Base-by-base conservation (phyloP, 2,797 vertebrate species). In the Numenius phaeopus region DNA sequence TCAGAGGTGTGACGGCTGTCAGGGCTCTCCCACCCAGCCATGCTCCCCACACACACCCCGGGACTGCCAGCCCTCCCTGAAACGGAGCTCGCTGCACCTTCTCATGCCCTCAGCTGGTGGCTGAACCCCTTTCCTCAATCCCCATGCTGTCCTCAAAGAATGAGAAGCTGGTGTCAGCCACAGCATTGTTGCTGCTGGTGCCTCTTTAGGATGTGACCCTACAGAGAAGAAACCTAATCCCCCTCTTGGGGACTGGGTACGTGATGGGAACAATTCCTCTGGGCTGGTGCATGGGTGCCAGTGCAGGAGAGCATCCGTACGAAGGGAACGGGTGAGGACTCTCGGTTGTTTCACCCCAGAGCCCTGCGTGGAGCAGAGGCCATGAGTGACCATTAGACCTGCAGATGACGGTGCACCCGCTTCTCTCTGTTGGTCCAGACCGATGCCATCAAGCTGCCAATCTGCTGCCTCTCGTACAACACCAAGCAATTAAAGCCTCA, bases 1-100 rank as follows among this genome's bases (percentile, higher is more conserved):
- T 58, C 32, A 54, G 87, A 58, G 82, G 34, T 39, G 61, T 93
- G 85, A 70, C 29, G 32, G 91, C 86, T 93, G 67, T 55, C 83
- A 92, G 32, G 57, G 87, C 61, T 91, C 54, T 80, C 58, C 83
- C 70, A 58, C 72, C 54, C 2, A 1, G 49, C 82, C 3, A 1
- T 62, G 79, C 57, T 61, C 37, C 67, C 42, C 58, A 37, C 47
- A 42, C 17, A n/a, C 66, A 37, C 67, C 27, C 62, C 1, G 1
- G 29, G 21, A 30, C 65, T 34, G 14, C 7, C 50, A 27, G 70
- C 47, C 14, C 67, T 26, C 40, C 0, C 0, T 7, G 39, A 39
- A 16, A 17, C 0, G 6, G 39, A 75, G 90, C 72, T 67, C 0
- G 0, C 83, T 65, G 65, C 62, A 39, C 37, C 50, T 80, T 61